Evolutionary conservation across 2,888 invertebrate genomes (phyloP).

Genomic region (Eulithis prunata): DNA sequence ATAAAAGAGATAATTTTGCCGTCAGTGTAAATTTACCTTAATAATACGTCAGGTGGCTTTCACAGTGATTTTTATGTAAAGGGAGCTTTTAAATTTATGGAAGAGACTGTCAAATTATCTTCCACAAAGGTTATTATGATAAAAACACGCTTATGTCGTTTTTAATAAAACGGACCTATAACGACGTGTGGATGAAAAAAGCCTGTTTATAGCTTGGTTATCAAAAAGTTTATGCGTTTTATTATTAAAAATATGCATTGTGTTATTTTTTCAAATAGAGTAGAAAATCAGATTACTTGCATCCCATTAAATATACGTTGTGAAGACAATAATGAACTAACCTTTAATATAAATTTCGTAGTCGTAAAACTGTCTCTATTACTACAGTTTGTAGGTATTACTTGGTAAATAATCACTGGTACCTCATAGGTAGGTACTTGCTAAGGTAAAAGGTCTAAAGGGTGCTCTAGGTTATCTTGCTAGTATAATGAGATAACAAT

Average conservation of each 20-base stretch:
- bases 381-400: no score
- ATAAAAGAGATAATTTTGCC: slow-evolving; percentile 51
- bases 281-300: background rate
- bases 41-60: slow-evolving; percentile 46
- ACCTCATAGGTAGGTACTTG: no score
- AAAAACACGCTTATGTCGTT: slow-evolving; percentile 54
- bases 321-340: no score
- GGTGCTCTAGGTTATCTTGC: no score
- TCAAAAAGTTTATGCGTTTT: slow-evolving; percentile 24
- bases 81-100: slow-evolving; percentile 59
- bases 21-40: slow-evolving; percentile 59
- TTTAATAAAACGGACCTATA: slow-evolving; percentile 46
- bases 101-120: slow-evolving; percentile 73
- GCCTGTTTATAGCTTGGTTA: slow-evolving; percentile 31
- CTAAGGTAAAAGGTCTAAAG: no score
- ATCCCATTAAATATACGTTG: background rate
- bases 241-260: slow-evolving; percentile 3
- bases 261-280: no score
- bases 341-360: no score
- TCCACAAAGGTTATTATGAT: slow-evolving; percentile 63
- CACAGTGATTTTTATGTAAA: slow-evolving; percentile 33
- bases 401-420: no score
- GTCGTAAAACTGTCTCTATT: no score
- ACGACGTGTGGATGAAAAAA: slow-evolving; percentile 26
- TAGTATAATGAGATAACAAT: no score